Conservation (phyloP, 2,797 vertebrate species). For the Denticeps clupeoides region DNA sequence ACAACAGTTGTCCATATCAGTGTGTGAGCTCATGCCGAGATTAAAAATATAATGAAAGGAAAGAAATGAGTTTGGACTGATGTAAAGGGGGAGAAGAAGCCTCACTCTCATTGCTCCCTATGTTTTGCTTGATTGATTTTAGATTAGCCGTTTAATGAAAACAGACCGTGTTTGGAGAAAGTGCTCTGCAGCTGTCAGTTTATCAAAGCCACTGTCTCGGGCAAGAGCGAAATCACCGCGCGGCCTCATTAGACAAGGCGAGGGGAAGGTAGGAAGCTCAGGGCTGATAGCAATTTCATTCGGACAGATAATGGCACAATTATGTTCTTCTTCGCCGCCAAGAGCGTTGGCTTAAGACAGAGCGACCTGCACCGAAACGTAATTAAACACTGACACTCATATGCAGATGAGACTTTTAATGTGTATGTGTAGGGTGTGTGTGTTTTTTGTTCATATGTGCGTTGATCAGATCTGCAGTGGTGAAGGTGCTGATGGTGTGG, state of each 20-base stretch:
- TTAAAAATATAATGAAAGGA: too few species aligned
- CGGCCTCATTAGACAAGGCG: constrained; percentile 33
- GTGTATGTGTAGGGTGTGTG: constrained; percentile 1
- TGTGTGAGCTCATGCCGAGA: too few species aligned
- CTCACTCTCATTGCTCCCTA: too few species aligned
- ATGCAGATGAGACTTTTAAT: neutral
- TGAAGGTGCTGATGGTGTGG: neutral
- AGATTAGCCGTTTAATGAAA: constrained; percentile 69
- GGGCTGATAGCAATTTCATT: constrained; percentile 29
- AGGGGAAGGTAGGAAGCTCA: constrained; percentile 25
- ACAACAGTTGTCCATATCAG: too few species aligned
- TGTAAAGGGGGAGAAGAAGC: too few species aligned
- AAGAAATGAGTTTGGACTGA: too few species aligned
- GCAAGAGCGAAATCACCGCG: constrained; percentile 38
- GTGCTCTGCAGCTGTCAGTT: constrained; percentile 45
- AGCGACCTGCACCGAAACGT: constrained; percentile 14
- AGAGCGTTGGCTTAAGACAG: constrained; percentile 28
- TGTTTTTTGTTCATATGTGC: neutral
- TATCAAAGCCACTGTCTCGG: constrained; percentile 44
- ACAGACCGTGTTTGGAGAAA: constrained; percentile 58
- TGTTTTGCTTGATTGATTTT: constrained; percentile 63
- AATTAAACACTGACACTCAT: constrained; percentile 23
- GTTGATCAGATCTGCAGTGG: neutral
- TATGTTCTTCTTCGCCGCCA: constrained; percentile 16
- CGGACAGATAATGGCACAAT: constrained; percentile 34